Conservation (phyloP, 2,797 vertebrate genomes). For the Molossus alvarezi region DNA sequence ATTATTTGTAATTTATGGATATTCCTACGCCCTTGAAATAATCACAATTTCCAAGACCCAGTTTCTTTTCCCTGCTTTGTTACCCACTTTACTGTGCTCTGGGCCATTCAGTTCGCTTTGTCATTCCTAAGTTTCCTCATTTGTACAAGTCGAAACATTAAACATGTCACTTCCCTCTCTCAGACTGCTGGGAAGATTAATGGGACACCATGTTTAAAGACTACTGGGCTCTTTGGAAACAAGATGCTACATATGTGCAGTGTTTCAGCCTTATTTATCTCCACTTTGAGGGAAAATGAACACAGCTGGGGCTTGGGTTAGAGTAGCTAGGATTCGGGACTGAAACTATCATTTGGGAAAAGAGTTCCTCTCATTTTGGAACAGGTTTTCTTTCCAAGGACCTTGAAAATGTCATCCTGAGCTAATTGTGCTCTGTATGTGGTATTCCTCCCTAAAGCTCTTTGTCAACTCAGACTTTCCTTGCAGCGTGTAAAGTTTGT, state of each 20-base stretch:
- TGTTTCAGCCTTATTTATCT: constrained; percentile 68
- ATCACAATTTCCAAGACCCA: neutral
- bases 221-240: constrained; percentile 17
- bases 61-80: neutral
- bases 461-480: constrained; percentile 33
- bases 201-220: constrained; percentile 26
- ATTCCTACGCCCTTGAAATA: constrained; percentile 53
- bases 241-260: constrained; percentile 9
- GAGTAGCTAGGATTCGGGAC: neutral
- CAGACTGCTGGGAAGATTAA: constrained; percentile 64
- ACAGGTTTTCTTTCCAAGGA: constrained; percentile 40
- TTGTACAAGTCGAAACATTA: constrained; percentile 16
- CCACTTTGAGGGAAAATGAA: constrained; percentile 44
- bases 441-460: constrained; percentile 31
- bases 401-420: neutral
- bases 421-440: constrained; percentile 6
- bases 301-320: constrained; percentile 23
- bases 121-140: constrained; percentile 26
- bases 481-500: neutral
- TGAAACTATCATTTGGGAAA: constrained; percentile 30
- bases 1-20: constrained; percentile 59
- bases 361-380: constrained; percentile 2
- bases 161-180: constrained; percentile 17
- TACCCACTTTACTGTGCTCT: neutral
- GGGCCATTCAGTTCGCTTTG: neutral